Percentiles rank a stretch among this genome's conserved stretches.
These are phyloP conservation scores for Allolobophora icterica DNA, from an alignment of 2,888 invertebrate genomes.

Conservation along the genomic window DNA sequence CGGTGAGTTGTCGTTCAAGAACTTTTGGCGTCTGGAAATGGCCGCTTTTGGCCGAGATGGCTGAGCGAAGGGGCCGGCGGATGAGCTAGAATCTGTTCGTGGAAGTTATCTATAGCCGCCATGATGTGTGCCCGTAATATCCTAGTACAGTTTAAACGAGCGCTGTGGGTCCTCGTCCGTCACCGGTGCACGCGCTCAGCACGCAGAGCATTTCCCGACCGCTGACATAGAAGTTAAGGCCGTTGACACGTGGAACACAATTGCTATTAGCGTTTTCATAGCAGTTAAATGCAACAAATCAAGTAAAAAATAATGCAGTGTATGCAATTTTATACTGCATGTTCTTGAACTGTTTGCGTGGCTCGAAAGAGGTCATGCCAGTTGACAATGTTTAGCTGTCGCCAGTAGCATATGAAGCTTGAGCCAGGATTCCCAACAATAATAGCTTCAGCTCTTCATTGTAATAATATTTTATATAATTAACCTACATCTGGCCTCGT, in stretches of 20 bases:
- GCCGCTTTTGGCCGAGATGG: background rate
- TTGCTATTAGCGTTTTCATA: background rate
- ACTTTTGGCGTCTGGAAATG: background rate
- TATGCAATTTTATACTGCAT: background rate
- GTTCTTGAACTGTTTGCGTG: background rate
- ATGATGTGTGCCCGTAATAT: constrained; percentile 3
- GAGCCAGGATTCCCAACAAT: background rate
- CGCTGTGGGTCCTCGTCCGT: background rate
- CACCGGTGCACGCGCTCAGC: background rate
- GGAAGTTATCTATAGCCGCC: constrained; percentile 17
- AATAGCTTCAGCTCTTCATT: background rate
- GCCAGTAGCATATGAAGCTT: background rate
- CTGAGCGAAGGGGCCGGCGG: background rate
- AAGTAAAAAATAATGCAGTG: background rate
- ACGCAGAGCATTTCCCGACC: background rate
- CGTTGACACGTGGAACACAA: background rate
- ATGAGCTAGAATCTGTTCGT: constrained; percentile 11
- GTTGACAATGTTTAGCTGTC: background rate
- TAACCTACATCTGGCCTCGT: background rate
- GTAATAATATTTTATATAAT: no score
- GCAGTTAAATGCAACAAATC: background rate
- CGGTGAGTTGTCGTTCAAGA: constrained; percentile 2
- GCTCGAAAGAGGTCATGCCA: background rate
- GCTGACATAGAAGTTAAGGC: background rate
- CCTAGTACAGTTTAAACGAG: background rate